These are phyloP conservation scores for Eristalis intricaria DNA, from an alignment of 2,888 invertebrate species.

Conservation along the genomic window DNA sequence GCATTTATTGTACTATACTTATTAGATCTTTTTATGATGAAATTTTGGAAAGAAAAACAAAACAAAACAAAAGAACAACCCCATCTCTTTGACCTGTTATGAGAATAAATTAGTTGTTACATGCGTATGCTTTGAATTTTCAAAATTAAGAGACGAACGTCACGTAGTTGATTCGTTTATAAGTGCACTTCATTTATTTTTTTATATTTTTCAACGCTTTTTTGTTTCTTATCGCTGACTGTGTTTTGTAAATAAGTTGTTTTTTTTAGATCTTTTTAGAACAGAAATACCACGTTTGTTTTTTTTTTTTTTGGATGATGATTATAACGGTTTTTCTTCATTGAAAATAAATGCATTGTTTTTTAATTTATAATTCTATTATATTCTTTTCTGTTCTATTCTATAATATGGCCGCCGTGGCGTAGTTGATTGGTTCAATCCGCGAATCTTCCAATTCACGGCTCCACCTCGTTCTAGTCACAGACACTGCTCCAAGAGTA, in stretches of 20 bases:
- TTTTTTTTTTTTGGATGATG: background rate
- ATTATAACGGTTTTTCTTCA: slow-evolving; percentile 1
- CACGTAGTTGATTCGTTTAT: slow-evolving; percentile 41
- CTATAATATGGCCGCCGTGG: too few species aligned
- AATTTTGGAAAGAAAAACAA: slow-evolving; percentile 2
- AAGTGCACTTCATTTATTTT: slow-evolving; percentile 62
- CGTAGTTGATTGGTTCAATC: too few species aligned
- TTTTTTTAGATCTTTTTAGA: slow-evolving; percentile 6
- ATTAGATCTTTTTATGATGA: slow-evolving; percentile 33
- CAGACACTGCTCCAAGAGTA: too few species aligned
- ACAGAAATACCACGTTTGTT: slow-evolving; percentile 1
- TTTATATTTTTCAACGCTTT: background rate
- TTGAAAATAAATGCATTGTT: slow-evolving; percentile 42
- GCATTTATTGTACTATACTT: slow-evolving; percentile 52
- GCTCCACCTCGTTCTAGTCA: too few species aligned
- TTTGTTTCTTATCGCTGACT: background rate
- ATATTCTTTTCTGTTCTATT: too few species aligned
- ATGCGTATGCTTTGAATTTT: slow-evolving; percentile 34
- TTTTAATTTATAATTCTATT: slow-evolving; percentile 54
- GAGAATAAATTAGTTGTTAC: slow-evolving; percentile 47
- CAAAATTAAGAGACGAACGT: slow-evolving; percentile 10
- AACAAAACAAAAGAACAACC: slow-evolving; percentile 10
- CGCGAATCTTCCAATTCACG: too few species aligned
- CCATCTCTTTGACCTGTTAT: slow-evolving; percentile 12
- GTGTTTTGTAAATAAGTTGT: slow-evolving; percentile 58